phyloP scores from a whole-genome alignment of 2,888 invertebrate species.

The Pollenia angustigena region DNA sequence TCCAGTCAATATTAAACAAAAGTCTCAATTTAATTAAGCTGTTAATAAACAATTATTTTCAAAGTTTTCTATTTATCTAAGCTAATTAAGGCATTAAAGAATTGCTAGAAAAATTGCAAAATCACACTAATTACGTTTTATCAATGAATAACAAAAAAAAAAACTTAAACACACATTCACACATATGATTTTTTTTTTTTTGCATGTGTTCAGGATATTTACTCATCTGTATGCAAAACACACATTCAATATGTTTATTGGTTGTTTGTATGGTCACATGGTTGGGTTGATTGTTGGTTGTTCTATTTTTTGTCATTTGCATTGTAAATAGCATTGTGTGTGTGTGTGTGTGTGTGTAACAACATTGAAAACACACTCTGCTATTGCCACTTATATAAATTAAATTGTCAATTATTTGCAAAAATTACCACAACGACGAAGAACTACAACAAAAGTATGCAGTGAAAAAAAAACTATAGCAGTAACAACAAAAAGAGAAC shows the following conservation, averaged over 20 bases:
- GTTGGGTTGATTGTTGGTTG: constrained; percentile 54
- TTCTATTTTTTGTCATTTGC: constrained; percentile 2
- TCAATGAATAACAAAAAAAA: constrained; percentile 37
- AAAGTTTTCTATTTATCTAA: constrained; percentile 36
- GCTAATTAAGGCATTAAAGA: constrained; percentile 60
- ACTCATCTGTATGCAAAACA: constrained; percentile 49
- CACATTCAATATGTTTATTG: constrained; percentile 69
- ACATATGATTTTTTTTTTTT: neutral
- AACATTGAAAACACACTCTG: neutral
- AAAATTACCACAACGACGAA: constrained; percentile 74
- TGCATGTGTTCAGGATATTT: constrained; percentile 39
- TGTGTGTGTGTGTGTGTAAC: neutral
- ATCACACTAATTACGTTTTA: constrained; percentile 58
- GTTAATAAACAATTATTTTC: constrained; percentile 47
- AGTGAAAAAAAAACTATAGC: constrained; percentile 5
- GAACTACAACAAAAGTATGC: constrained; percentile 71
- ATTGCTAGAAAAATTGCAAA: constrained; percentile 41
- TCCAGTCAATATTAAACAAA: neutral
- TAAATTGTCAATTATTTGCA: constrained; percentile 83
- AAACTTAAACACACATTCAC: neutral
- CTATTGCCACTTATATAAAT: constrained; percentile 79
- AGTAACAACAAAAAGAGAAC: constrained; percentile 40
- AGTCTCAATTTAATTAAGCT: constrained; percentile 15
- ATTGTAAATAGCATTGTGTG: neutral
- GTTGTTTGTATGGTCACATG: constrained; percentile 68